Conservation (phyloP, 1,140 invertebrate genomes). For the Leucophenga varia region DNA sequence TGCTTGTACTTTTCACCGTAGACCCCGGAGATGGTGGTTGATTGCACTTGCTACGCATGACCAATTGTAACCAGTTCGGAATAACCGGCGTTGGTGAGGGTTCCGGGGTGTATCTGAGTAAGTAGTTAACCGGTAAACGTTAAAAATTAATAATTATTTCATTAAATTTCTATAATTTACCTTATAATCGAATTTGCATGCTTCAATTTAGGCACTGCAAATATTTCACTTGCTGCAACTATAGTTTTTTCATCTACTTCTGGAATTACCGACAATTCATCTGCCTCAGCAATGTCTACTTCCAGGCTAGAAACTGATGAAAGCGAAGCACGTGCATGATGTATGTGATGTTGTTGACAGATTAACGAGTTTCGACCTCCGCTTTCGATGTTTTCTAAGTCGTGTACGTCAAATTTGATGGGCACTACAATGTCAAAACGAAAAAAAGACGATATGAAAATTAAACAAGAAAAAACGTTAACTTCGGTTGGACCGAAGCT, state of each 20-base stretch:
- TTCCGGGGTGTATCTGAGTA: constrained; percentile 46
- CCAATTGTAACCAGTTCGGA: constrained; percentile 55
- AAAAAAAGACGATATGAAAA: constrained; percentile 27
- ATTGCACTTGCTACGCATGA: constrained; percentile 54
- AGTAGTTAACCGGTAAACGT: neutral
- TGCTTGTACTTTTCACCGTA: too few species aligned
- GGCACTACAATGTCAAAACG: constrained; percentile 45
- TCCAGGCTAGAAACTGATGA: constrained; percentile 45
- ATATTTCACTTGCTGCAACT: constrained; percentile 24
- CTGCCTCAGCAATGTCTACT: constrained; percentile 27
- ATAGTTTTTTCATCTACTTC: constrained; percentile 41
- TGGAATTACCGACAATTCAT: constrained; percentile 34
- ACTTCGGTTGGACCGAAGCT: too few species aligned
- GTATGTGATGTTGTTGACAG: constrained; percentile 20
- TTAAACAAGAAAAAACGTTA: too few species aligned
- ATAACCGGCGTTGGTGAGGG: constrained; percentile 28
- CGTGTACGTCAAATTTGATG: constrained; percentile 49
- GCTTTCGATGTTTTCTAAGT: constrained; percentile 21
- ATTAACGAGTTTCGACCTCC: neutral
- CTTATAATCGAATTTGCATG: constrained; percentile 46
- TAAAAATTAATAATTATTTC: neutral
- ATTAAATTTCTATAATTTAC: constrained; percentile 16
- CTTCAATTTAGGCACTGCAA: constrained; percentile 42
- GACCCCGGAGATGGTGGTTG: constrained; percentile 14
- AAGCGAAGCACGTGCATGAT: constrained; percentile 20